Base-by-base conservation (phyloP, 2,797 vertebrate species). In the Adelosebastes latens region DNA sequence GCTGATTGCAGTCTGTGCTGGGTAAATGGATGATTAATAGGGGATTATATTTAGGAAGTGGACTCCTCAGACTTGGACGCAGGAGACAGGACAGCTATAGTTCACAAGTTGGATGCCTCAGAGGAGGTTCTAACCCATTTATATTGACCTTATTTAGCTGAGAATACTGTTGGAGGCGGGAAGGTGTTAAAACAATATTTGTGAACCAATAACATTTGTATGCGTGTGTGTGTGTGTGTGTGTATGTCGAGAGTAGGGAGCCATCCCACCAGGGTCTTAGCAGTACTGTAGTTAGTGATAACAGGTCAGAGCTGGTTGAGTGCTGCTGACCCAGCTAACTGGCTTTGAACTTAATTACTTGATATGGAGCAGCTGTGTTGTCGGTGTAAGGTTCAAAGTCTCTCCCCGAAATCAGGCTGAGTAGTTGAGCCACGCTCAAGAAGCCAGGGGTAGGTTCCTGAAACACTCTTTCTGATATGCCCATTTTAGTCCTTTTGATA, bases 41-140 rank as follows among this genome's bases (percentile, higher is more conserved):
- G 18, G 16, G 59, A 81, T 65, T 85, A 82, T 77, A 81, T 88
- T 81, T 84, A 74, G 68, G 72, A 22, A 42, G 39, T 49, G 55
- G 68, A 75, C 4, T 42, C n/a, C 16, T 71, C 59, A 58, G 82
- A 74, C 13, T 80, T 68, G 11, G 63, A 80, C 53, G 60, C 69
- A 63, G 27, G 76, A 83, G 69, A 84, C 74, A 36, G 66, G 71
- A 62, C 62, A 36, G 67, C 65, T 79, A 34, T 71, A 84, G 82
- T 53, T 87, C 69, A 86, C 34, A 53, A 72, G 52, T 25, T 24
- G 22, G 72, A 55, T n/a, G 61, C 62, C 86, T 84, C 73, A 36
- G 69, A 80, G 80, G 84, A 86, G 29, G 4, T 32, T 78, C 80
- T 88, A 73, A 89, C 88, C 88, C 71, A 91, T 74, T 92, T 89